Conservation (phyloP, 2,888 invertebrate genomes). For the Morinoia aosen region DNA sequence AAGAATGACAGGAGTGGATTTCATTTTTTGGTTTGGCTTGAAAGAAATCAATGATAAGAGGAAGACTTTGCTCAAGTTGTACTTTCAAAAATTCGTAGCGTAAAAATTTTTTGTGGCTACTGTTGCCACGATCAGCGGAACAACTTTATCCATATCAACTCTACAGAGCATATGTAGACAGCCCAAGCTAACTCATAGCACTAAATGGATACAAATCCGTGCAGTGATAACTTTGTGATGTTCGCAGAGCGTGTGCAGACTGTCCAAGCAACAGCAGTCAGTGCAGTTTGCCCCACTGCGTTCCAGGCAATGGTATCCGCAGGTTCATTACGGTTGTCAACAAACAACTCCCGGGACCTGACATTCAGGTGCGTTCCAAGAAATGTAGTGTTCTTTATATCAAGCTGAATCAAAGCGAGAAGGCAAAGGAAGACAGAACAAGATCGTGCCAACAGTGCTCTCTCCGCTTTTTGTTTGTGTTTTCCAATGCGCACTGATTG, state of each 20-base stretch:
- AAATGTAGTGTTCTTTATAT: background rate
- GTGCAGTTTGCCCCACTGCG: conserved; percentile 71
- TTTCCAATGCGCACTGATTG: too few relatives aligned
- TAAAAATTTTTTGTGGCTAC: too few relatives aligned
- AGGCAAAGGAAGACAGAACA: background rate
- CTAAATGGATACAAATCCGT: too few relatives aligned
- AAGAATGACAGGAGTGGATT: too few relatives aligned
- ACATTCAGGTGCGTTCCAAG: conserved; percentile 69
- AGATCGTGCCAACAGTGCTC: background rate
- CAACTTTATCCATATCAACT: too few relatives aligned
- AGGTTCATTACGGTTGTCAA: conserved; percentile 70
- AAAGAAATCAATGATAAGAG: too few relatives aligned
- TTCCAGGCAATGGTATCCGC: conserved; percentile 70
- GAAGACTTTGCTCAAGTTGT: too few relatives aligned
- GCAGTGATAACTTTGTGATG: background rate
- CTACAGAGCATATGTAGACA: too few relatives aligned
- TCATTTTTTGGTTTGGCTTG: too few relatives aligned
- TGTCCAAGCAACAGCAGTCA: conserved; percentile 70
- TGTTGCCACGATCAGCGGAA: too few relatives aligned
- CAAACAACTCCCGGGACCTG: conserved; percentile 70
- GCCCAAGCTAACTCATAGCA: background rate
- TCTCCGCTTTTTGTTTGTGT: too few relatives aligned
- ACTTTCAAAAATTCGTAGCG: too few relatives aligned
- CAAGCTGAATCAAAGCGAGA: background rate
- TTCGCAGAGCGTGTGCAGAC: conserved; percentile 69